These are phyloP conservation scores for Drosophila buzzatii DNA, from an alignment of 2,888 invertebrate genomes.

Conservation along the genomic window DNA sequence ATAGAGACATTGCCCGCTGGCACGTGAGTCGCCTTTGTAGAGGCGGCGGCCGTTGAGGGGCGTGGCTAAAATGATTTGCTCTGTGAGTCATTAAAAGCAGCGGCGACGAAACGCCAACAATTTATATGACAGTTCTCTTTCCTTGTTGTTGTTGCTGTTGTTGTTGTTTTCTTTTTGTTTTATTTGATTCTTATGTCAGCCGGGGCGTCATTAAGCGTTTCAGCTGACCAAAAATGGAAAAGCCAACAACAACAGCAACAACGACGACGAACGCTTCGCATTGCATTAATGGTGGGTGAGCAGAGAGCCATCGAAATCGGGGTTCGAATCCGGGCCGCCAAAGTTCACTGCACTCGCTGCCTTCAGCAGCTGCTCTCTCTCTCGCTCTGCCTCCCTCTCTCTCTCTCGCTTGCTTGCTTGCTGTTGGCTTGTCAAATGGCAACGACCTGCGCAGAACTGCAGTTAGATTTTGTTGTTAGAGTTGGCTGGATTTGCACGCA, in stretches of 20 bases:
- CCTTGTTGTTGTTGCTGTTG: background rate
- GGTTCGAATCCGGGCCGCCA: slow-evolving; percentile 34
- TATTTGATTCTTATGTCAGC: slow-evolving; percentile 34
- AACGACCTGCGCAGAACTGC: slow-evolving; percentile 81
- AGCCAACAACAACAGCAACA: slow-evolving; percentile 15
- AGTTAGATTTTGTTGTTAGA: slow-evolving; percentile 65
- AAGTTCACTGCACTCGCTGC: slow-evolving; percentile 61
- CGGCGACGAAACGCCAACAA: slow-evolving; percentile 55
- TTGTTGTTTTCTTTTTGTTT: slow-evolving; percentile 4
- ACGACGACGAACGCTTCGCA: slow-evolving; percentile 55
- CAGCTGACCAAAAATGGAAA: slow-evolving; percentile 69
- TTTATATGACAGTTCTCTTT: slow-evolving; percentile 71
- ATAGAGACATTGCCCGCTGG: slow-evolving; percentile 51
- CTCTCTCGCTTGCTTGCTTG: background rate
- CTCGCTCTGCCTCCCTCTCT: slow-evolving; percentile 3
- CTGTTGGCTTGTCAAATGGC: slow-evolving; percentile 50
- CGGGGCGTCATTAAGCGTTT: slow-evolving; percentile 64
- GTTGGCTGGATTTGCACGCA: slow-evolving; percentile 73
- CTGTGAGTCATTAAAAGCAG: slow-evolving; percentile 75
- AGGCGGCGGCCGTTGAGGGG: background rate
- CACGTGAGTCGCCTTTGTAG: slow-evolving; percentile 58
- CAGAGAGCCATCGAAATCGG: slow-evolving; percentile 17
- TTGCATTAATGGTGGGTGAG: slow-evolving; percentile 71
- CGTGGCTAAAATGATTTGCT: slow-evolving; percentile 22
- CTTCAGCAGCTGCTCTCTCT: slow-evolving; percentile 46